Conservation (phyloP, 1,140 invertebrate genomes). For the Oreohelix idahoensis region DNA sequence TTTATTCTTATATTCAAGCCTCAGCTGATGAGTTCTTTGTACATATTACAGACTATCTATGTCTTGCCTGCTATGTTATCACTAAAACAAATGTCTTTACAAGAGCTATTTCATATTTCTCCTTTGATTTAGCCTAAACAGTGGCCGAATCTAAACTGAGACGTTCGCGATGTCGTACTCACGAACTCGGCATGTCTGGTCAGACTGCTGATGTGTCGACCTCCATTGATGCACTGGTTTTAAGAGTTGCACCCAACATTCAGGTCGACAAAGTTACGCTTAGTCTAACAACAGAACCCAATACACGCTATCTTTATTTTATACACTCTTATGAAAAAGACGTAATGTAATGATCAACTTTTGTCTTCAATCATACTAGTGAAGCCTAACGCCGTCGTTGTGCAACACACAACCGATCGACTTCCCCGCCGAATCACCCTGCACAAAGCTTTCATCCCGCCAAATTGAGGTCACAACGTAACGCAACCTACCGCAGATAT, state of each 20-base stretch:
- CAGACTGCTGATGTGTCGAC: conserved; percentile 3
- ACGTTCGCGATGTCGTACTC: neutral
- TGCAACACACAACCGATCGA: neutral
- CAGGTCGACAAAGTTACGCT: neutral
- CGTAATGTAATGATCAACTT: neutral
- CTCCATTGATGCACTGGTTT: neutral
- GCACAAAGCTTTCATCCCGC: conserved; percentile 37
- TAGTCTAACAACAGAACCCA: neutral
- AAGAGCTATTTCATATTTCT: no score
- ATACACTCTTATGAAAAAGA: neutral
- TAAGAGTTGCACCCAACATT: neutral
- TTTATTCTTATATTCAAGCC: neutral
- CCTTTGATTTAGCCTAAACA: neutral
- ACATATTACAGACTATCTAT: neutral
- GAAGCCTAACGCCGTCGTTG: neutral
- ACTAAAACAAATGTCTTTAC: no score
- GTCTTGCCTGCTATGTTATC: no score
- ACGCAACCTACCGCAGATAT: neutral
- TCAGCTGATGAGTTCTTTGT: neutral
- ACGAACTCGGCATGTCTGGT: neutral
- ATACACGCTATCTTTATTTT: neutral
- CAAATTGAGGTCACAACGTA: conserved; percentile 34
- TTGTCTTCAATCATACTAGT: neutral
- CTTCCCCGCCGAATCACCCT: conserved; percentile 37
- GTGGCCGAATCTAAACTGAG: neutral